Percentiles rank a stretch among this genome's conserved stretches.
phyloP scores from a whole-genome alignment of 1,140 invertebrate genomes.

The Drosophila pseudoananassae region DNA sequence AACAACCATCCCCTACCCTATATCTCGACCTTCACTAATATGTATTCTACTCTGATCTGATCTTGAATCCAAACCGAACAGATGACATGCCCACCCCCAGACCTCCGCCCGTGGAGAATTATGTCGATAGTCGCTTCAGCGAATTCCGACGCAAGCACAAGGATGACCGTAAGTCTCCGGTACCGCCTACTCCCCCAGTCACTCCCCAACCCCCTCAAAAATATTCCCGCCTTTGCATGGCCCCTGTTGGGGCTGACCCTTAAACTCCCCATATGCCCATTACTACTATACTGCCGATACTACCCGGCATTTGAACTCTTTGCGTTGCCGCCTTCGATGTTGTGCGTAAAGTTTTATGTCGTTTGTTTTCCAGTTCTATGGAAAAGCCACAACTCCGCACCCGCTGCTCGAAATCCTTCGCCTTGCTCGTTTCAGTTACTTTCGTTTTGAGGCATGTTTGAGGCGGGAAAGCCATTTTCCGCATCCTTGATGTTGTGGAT shows the following conservation, averaged over 20 bases:
- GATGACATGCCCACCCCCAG: conserved; percentile 82
- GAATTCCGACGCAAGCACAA: conserved; percentile 84
- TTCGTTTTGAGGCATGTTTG: conserved; percentile 78
- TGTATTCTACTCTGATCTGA: conserved; percentile 28
- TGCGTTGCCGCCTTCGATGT: conserved; percentile 77
- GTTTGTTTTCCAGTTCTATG: conserved; percentile 76
- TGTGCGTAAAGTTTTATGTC: conserved; percentile 76
- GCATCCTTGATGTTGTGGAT: conserved; percentile 84
- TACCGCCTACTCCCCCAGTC: not conserved
- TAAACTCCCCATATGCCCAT: conserved; percentile 9
- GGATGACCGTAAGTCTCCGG: conserved; percentile 82
- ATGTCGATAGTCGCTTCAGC: conserved; percentile 82
- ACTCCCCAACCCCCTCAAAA: conserved; percentile 6
- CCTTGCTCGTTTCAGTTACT: conserved; percentile 74
- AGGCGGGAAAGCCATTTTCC: conserved; percentile 54
- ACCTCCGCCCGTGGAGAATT: conserved; percentile 75
- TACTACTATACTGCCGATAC: not conserved
- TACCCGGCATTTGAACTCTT: conserved; percentile 25
- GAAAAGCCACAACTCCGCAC: conserved; percentile 72
- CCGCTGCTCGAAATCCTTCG: conserved; percentile 45
- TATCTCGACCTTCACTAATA: conserved; percentile 28
- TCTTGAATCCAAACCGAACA: conserved; percentile 45
- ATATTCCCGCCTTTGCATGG: conserved; percentile 53
- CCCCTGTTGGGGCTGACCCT: conserved; percentile 31
- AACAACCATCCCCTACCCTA: not conserved